Evolutionary conservation across 2,797 vertebrate genomes (phyloP), one percentile per base, ranked within the genome.

Genomic region (Chromobotia macracanthus): DNA sequence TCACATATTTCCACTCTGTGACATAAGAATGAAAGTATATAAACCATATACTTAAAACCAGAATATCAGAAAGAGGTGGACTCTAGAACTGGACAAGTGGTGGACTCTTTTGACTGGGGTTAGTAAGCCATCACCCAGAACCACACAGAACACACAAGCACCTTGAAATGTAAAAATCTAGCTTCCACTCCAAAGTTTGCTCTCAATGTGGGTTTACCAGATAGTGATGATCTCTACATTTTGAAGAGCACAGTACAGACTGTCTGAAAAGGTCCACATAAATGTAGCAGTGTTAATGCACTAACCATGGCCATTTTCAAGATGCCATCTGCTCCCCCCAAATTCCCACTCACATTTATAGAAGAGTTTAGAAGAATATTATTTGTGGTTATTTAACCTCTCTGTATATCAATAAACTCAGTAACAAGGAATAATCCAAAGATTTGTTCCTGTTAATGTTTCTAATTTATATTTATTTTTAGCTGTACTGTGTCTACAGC

Each of bases 231-330:
- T 38, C 67, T 66, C 68, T 55, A 41, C n/a, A 51, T 65, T 72
- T 44, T 55, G 53, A 66, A 73, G n/a, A 6, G 73, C 51, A 77
- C 51, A 77, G 60, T 44, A 67, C 68, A 70, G 50, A 16, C 23
- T 63, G 8, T 72, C 48, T 75, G 25, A 85, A 71, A 70, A 82
- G 41, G 58, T 53, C 19, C 74, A 66, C 50, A 5, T 51, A 6
- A 6, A 21, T 55, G 21, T 3, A 73, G n/a, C 61, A 56, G 61
- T 64, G 31, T 58, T 58, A 58, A 25, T 68, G 28, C 46, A 41
- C 63, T 67, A 71, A 75, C 63, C 66, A 48, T 67, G 48, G n/a
- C 81, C 41, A 69, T 73, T 80, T 72, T 25, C 25, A 23, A 79
- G 75, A 65, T 60, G 23, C 67, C 50, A 69, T 73, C 28, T 58